These are phyloP conservation scores for Ooceraea biroi DNA, from an alignment of 1,140 invertebrate genomes.

Conservation along the genomic window DNA sequence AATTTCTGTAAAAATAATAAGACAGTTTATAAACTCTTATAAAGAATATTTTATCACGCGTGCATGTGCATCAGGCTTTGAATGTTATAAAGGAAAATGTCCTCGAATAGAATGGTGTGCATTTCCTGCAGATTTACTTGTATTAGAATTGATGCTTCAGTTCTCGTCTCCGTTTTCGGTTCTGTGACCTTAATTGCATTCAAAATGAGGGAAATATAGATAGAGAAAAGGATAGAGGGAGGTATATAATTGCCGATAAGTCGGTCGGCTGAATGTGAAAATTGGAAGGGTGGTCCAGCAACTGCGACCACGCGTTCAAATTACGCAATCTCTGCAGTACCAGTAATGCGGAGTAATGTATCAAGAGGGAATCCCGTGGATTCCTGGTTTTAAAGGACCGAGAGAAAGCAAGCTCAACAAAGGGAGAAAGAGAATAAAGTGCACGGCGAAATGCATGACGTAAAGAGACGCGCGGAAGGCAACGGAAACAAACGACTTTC, in stretches of 20 bases:
- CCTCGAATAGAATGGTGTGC: not conserved
- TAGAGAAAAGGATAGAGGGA: too few relatives aligned
- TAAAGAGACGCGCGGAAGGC: not conserved
- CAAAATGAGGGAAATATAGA: too few relatives aligned
- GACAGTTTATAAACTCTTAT: too few relatives aligned
- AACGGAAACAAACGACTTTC: conserved; percentile 39
- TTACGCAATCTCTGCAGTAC: not conserved
- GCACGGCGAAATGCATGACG: not conserved
- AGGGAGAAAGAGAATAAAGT: conserved; percentile 13
- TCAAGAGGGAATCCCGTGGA: not conserved
- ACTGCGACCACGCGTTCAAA: not conserved
- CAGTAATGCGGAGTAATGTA: too few relatives aligned
- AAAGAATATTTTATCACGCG: too few relatives aligned
- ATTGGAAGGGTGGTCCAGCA: conserved; percentile 1
- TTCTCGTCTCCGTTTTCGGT: not conserved
- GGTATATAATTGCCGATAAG: conserved; percentile 10
- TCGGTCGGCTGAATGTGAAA: conserved; percentile 42
- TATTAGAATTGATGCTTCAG: conserved; percentile 6
- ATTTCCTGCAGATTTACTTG: not conserved
- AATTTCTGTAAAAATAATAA: too few relatives aligned
- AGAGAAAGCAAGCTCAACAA: not conserved
- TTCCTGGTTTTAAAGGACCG: not conserved
- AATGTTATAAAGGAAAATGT: not conserved
- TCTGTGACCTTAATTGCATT: not conserved
- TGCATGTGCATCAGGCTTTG: not conserved